Base-by-base conservation (phyloP, 2,113 vertebrate species). In the Aphelocoma coerulescens region DNA sequence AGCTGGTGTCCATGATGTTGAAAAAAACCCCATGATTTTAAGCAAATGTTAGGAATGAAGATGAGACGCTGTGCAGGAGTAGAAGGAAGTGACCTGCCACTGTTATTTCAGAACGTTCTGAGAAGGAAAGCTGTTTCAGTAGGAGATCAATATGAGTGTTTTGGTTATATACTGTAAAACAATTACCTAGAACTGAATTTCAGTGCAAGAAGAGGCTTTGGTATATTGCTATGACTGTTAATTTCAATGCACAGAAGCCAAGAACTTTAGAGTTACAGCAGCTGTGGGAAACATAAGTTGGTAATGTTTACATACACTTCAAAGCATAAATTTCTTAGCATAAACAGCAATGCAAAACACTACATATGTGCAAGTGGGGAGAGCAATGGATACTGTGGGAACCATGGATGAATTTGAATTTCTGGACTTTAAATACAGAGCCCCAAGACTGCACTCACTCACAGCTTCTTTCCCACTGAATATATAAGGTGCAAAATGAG, bases 301-400 rank as follows among this genome's bases (percentile, higher is more conserved):
- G 32, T 80, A 66, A 88, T 73, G 74, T 83, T 95, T 89, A 57
- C 61, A 80, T 68, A 59, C 55, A 88, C 68, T 82, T 79, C 43
- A 58, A 92, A 86, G 85, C 79, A 82, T 94, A 90, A 85, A 94
- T 96, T 91, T 97, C 78, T 91, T 94, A 76, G 67, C 77, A 81
- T 71, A 63, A 97, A 85, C 75, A 91, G 74, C 75, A 91, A 63
- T 49, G 83, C 52, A 71, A 71, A 75, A 65, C 73, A 74, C 69
- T 91, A 69, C 82, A 49, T 94, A 86, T 61, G 75, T 94, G 77
- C 78, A 72, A 89, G 72, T 61, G 35, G 51, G 75, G 88, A 97
- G 85, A 97, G 57, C 88, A 92, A 85, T 91, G 89, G 66, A 80
- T 86, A 85, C 91, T 95, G 48, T 92, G 91, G 85, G 92, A 96